A percentile compares a stretch with the other conserved stretches of the same genome.
These are phyloP conservation scores for Hetaerina americana DNA, from an alignment of 1,140 invertebrate species.

Conservation along the genomic window DNA sequence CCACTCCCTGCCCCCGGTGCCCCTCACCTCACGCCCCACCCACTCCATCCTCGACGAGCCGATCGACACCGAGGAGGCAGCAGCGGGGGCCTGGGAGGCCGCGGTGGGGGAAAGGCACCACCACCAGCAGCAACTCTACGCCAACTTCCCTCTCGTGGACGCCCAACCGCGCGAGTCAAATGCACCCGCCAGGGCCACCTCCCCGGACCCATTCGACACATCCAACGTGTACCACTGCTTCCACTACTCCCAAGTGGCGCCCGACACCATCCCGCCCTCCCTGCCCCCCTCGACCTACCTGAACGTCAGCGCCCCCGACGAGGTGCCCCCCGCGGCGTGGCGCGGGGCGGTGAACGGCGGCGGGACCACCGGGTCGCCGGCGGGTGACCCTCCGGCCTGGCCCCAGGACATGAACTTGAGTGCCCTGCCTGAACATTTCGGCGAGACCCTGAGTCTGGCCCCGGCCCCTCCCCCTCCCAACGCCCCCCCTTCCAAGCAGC, in stretches of 20 bases:
- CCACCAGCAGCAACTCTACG: neutral
- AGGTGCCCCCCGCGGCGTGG: neutral
- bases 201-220: constrained; percentile 48
- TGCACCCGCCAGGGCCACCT: constrained; percentile 1
- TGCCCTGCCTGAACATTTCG: neutral
- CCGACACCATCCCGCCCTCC: constrained; percentile 18
- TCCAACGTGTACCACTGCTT: constrained; percentile 28
- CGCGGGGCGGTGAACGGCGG: no score
- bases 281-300: neutral
- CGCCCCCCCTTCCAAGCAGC: no score
- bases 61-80: constrained; percentile 47
- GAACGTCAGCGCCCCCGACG: neutral
- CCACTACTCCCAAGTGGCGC: constrained; percentile 32
- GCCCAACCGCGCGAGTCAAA: neutral
- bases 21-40: constrained; percentile 12
- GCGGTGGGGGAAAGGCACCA: no score
- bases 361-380: no score
- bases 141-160: neutral
- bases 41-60: constrained; percentile 59
- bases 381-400: neutral
- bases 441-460: no score
- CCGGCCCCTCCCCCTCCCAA: no score
- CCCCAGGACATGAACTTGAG: neutral
- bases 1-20: constrained; percentile 17
- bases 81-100: neutral